phyloP scores from a whole-genome alignment of 1,140 invertebrate genomes.

The Procambarus virginalis region DNA sequence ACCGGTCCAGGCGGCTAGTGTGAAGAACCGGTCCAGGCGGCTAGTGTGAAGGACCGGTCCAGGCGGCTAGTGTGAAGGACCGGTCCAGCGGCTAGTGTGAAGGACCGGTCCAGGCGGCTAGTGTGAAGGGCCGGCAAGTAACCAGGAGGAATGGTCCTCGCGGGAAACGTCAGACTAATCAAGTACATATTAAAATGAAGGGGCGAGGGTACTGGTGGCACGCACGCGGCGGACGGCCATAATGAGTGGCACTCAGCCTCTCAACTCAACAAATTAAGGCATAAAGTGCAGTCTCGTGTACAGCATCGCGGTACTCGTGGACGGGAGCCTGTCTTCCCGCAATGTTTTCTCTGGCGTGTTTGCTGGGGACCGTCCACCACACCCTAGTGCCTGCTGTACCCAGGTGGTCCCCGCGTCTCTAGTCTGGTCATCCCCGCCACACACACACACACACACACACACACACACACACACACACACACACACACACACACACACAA shows the following conservation, averaged over 20 bases:
- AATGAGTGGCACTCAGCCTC: neutral
- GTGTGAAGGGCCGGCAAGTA: neutral
- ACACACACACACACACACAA: too few species aligned
- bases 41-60: too few species aligned
- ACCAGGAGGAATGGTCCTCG: neutral
- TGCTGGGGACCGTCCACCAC: neutral
- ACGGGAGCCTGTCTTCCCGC: neutral
- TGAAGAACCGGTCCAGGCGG: too few species aligned
- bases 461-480: too few species aligned
- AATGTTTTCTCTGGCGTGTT: neutral
- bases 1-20: too few species aligned
- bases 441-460: too few species aligned
- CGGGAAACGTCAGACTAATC: neutral
- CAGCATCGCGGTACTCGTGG: neutral
- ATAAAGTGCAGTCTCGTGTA: conserved; percentile 13
- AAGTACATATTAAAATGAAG: neutral
- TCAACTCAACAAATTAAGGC: neutral
- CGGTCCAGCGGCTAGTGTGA: too few species aligned
- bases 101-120: too few species aligned
- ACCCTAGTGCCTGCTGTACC: neutral
- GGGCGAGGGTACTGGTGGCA: neutral
- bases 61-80: too few species aligned
- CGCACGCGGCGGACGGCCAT: neutral
- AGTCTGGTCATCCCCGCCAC: neutral
- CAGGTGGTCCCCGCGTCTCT: too few species aligned